These are phyloP conservation scores for Euwallacea similis DNA, from an alignment of 1,140 invertebrate species.

Conservation along the genomic window DNA sequence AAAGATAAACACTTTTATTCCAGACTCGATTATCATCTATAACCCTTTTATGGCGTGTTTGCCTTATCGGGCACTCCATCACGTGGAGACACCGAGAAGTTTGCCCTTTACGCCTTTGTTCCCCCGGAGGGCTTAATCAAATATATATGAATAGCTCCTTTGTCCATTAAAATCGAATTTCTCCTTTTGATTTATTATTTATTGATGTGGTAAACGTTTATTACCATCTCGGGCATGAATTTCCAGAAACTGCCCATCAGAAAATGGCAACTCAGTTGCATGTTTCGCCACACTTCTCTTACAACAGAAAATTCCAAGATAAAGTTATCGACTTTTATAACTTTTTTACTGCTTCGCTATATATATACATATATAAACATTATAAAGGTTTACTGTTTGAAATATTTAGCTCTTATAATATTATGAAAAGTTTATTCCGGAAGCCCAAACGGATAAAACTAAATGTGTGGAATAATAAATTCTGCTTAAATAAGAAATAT, in stretches of 20 bases:
- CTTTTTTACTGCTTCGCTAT: constrained; percentile 13
- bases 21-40: constrained; percentile 10
- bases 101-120: neutral
- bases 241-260: too few relatives aligned
- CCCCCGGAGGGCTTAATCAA: neutral
- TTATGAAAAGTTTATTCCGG: constrained; percentile 24
- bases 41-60: constrained; percentile 10
- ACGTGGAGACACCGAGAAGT: neutral
- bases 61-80: constrained; percentile 13
- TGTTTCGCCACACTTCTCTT: too few relatives aligned
- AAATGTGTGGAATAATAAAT: constrained; percentile 27
- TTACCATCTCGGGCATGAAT: too few relatives aligned
- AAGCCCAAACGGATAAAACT: constrained; percentile 16
- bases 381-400: neutral
- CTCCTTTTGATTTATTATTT: too few relatives aligned
- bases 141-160: neutral
- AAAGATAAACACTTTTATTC: constrained; percentile 14
- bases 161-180: too few relatives aligned
- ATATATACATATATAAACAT: constrained; percentile 12
- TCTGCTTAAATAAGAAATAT: constrained; percentile 16
- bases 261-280: too few relatives aligned
- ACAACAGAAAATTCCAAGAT: neutral
- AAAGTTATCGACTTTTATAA: constrained; percentile 6
- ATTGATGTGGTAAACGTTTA: too few relatives aligned
- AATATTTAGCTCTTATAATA: constrained; percentile 23